Conservation (phyloP, 2,113 vertebrate species). For the Boleophthalmus pectinirostris region DNA sequence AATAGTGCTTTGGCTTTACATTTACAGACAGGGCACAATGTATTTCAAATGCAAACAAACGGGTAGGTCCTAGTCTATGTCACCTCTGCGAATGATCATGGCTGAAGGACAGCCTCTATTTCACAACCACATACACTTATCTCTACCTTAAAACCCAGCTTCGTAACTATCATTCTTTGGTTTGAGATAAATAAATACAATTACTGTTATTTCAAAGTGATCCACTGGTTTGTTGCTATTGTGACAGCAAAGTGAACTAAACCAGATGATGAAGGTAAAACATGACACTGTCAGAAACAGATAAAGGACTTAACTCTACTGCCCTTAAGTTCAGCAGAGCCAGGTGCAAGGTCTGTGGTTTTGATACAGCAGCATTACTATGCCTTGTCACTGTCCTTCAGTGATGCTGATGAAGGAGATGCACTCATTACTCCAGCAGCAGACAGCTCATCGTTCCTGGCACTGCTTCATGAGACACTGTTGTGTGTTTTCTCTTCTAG, state of each 20-base stretch:
- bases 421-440: conserved; percentile 61
- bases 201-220: conserved; percentile 29
- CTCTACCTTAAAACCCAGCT: conserved; percentile 5
- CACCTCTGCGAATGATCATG: background rate
- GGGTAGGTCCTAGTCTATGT: background rate
- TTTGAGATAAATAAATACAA: conserved; percentile 53
- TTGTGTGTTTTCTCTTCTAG: conserved; percentile 17
- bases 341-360: conserved; percentile 14
- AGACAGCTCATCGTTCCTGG: conserved; percentile 57
- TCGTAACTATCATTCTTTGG: conserved; percentile 12
- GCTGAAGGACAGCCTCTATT: conserved; percentile 12
- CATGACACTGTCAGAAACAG: too few relatives aligned
- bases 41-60: background rate
- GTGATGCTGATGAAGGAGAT: conserved; percentile 58
- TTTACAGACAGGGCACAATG: too few relatives aligned
- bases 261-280: too few relatives aligned
- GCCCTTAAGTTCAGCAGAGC: conserved; percentile 6
- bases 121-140: conserved; percentile 18
- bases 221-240: conserved; percentile 12
- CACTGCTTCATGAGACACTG: conserved; percentile 13
- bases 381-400: conserved; percentile 55
- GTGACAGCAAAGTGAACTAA: conserved; percentile 3
- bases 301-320: background rate
- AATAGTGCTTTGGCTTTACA: too few relatives aligned
- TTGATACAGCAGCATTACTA: conserved; percentile 23